Base-by-base conservation (phyloP, 2,797 vertebrate species). In the Nannoperca obscura region DNA sequence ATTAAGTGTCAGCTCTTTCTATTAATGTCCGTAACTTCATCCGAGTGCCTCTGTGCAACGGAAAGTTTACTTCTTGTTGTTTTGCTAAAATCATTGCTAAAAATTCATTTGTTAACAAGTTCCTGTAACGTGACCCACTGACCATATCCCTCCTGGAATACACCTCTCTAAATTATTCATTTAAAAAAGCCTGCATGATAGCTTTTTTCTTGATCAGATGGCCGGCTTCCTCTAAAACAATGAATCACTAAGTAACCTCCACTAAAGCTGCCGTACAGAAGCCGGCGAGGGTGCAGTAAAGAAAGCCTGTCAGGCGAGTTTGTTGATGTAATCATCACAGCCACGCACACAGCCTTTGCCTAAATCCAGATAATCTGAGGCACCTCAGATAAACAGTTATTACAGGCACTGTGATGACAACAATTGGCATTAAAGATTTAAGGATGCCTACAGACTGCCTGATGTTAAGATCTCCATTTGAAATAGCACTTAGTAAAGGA, bases 371-470 rank as follows among this genome's bases (percentile, higher is more conserved):
- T 57, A 73, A 85, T 76, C 65, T 27, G 46, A 58, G 38, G 53
- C 0, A 0, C 62, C 54, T 32, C 24, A 24, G 13, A 13, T 65
- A 88, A 88, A 88, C 80, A 62, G 70, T 69, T 2, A 74, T 87
- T 81, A 83, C 19, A 72, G 0, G 34, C 38, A 2, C 54, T 12
- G 3, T 1, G 50, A 44, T 17, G 42, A 74, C 63, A 64, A 64
- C 49, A 46, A 10, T 9, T 8, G 22, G 4, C 24, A 20, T 58
- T 52, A 17, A 60, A 71, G 66, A 22, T 62, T 62, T 58, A 63
- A 38, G n/a, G 13, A 19, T 8, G 13, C 6, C 24, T 32, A 17
- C 10, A 47, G 32, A 40, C 11, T 38, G 13, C 64, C 2, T 12
- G 12, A 30, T 22, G 36, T 36, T 20, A 36, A 50, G 42, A 52